A percentile compares a stretch with the other conserved stretches of the same genome.
Evolutionary conservation across 1,140 invertebrate genomes (phyloP).

Genomic region (Eulimnadia texana): DNA sequence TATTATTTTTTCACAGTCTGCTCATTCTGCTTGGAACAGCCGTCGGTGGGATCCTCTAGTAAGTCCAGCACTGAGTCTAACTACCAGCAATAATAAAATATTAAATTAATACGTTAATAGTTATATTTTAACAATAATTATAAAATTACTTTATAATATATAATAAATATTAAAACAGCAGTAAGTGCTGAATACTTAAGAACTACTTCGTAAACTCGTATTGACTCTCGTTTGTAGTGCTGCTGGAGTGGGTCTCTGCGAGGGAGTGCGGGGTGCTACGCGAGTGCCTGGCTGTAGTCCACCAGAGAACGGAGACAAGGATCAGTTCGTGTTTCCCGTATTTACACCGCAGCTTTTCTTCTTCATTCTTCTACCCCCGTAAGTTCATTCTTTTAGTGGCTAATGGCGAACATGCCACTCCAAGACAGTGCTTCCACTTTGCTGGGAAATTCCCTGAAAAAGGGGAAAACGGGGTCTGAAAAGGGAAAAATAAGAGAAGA

Average conservation of each 20-base stretch:
- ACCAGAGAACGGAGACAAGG: conserved; percentile 6
- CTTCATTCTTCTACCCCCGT: conserved; percentile 33
- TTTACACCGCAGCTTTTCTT: conserved; percentile 30
- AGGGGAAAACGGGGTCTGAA: too few relatives aligned
- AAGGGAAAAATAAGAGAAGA: too few relatives aligned
- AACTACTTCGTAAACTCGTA: too few relatives aligned
- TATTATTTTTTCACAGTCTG: neutral
- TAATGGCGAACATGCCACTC: conserved; percentile 1
- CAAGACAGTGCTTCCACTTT: neutral
- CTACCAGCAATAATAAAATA: neutral
- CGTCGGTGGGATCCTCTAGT: conserved; percentile 21
- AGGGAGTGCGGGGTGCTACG: conserved; percentile 6
- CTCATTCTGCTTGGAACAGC: conserved; percentile 27
- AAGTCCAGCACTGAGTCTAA: conserved; percentile 1
- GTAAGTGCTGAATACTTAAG: too few relatives aligned
- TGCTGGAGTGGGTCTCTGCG: conserved; percentile 13
- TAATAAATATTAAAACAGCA: too few relatives aligned
- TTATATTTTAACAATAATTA: too few relatives aligned
- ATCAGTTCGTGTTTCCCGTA: conserved; percentile 21
- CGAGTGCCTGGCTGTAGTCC: conserved; percentile 9
- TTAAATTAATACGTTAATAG: too few relatives aligned
- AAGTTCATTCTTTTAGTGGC: conserved; percentile 24
- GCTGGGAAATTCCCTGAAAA: too few relatives aligned
- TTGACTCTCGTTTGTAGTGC: too few relatives aligned
- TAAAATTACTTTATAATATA: too few relatives aligned